A percentile compares a stretch with the other conserved stretches of the same genome.
Conservation (phyloP, 2,797 vertebrate genomes). For the Dryobates pubescens region DNA sequence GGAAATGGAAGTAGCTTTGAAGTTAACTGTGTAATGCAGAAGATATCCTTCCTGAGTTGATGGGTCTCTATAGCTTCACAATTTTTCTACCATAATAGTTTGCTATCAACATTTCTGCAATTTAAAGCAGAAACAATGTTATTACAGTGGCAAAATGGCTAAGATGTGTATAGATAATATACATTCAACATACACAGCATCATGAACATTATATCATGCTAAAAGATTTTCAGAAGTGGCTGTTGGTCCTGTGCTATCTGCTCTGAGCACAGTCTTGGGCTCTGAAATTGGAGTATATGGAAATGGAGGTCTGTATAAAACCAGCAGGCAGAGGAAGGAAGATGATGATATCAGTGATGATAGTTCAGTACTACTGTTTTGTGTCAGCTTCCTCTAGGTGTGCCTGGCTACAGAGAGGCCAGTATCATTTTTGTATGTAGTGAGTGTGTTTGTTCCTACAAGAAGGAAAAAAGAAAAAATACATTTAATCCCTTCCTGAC, state of each 20-base stretch:
- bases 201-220: accelerated
- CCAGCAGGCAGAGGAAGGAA: not conserved
- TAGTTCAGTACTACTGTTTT: not conserved
- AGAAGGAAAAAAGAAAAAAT: not conserved
- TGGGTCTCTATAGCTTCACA: not conserved
- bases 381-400: not conserved
- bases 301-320: not conserved
- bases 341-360: not conserved
- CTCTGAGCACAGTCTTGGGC: not conserved
- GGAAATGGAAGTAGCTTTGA: slow-evolving; percentile 52
- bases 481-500: not conserved
- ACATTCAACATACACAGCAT: not conserved
- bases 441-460: not conserved
- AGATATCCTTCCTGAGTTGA: not conserved
- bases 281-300: not conserved
- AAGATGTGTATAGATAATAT: not conserved
- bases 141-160: not conserved
- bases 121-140: not conserved
- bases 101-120: not conserved
- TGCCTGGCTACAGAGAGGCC: not conserved
- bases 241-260: accelerated
- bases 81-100: not conserved
- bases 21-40: slow-evolving; percentile 42
- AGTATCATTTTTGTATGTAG: not conserved
- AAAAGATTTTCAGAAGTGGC: not conserved